Evolutionary conservation across 2,797 vertebrate species (phyloP), one percentile per base, ranked within the genome.

Genomic region (Oryzias sinensis): DNA sequence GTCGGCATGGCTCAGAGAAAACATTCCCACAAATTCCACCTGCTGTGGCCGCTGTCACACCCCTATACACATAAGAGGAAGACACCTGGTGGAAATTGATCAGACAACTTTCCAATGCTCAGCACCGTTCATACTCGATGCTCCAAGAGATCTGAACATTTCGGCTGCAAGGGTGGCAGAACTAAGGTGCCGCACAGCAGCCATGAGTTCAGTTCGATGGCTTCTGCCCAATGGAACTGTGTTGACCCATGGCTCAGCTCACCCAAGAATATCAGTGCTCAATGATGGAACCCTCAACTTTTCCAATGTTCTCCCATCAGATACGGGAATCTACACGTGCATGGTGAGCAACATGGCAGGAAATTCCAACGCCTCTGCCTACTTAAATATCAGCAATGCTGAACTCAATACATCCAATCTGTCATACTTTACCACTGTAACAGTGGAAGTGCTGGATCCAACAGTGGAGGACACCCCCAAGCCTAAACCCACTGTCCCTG

Each of bases 341-440:
- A 98, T 98, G 96, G 96, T 98, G 77, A 95, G 95, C 84, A 99
- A 99, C 33, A 95, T 97, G 94, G 97, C 96, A 11, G 97, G 97
- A 45, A 96, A 96, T 87, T 95, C 97, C 64, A 98, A 98, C 0
- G 96, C 97, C 65, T 99, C 97, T 27, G 96, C 97, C 84, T 98
- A 96, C 89, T 90, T 99, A 83, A 98, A 97, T 2, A 95, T 98
- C 75, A 98, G 94, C 83, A 94, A 94, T 52, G 97, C 96, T 14
- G 96, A 98, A 87, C 94, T 98, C 82, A 97, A 97, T 92, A 98
- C 96, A 14, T 96, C 97, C 76, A 96, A 97, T 89, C 94, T 97
- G 74, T 97, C 95, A 82, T 98, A 97, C 89, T 98, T 98, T 80
- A 97, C 97, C 81, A 98, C 97, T 0, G 94, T 98, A 56, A 97